These are phyloP conservation scores for Phengaris alcon DNA, from an alignment of 2,888 invertebrate genomes.

Conservation along the genomic window DNA sequence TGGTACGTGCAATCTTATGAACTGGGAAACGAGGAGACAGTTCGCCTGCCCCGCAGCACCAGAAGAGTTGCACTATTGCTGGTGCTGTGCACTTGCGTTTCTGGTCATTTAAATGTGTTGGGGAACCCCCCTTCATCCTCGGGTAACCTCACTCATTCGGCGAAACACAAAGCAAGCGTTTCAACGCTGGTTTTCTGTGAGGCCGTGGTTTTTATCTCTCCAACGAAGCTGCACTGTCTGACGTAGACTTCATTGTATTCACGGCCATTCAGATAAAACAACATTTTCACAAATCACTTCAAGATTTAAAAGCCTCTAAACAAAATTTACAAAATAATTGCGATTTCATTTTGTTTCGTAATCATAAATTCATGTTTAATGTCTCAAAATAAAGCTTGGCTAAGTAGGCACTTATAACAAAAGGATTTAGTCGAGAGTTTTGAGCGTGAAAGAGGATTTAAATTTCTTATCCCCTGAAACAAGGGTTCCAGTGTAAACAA, in stretches of 20 bases:
- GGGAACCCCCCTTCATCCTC: too few relatives aligned
- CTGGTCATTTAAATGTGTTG: too few relatives aligned
- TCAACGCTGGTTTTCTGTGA: too few relatives aligned
- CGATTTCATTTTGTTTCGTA: slow-evolving; percentile 20
- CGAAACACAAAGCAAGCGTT: too few relatives aligned
- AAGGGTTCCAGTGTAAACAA: slow-evolving; percentile 10
- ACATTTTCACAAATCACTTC: not conserved
- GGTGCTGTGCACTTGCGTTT: too few relatives aligned
- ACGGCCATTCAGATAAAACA: not conserved
- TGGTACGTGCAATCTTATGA: too few relatives aligned
- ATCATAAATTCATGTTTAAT: slow-evolving; percentile 29
- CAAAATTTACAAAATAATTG: slow-evolving; percentile 17
- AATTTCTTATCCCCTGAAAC: slow-evolving; percentile 30
- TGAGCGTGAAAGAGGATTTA: slow-evolving; percentile 56
- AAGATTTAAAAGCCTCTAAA: slow-evolving; percentile 4
- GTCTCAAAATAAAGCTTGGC: slow-evolving; percentile 51
- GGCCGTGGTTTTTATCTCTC: not conserved
- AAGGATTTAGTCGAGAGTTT: slow-evolving; percentile 65
- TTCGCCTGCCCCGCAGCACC: too few relatives aligned
- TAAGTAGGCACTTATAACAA: slow-evolving; percentile 64
- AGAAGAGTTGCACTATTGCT: too few relatives aligned
- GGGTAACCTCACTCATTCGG: too few relatives aligned
- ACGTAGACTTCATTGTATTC: not conserved
- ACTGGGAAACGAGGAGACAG: too few relatives aligned
- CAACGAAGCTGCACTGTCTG: not conserved